Evolutionary conservation across 2,797 vertebrate species (phyloP).

Genomic region (Galagoides demidoff): DNA sequence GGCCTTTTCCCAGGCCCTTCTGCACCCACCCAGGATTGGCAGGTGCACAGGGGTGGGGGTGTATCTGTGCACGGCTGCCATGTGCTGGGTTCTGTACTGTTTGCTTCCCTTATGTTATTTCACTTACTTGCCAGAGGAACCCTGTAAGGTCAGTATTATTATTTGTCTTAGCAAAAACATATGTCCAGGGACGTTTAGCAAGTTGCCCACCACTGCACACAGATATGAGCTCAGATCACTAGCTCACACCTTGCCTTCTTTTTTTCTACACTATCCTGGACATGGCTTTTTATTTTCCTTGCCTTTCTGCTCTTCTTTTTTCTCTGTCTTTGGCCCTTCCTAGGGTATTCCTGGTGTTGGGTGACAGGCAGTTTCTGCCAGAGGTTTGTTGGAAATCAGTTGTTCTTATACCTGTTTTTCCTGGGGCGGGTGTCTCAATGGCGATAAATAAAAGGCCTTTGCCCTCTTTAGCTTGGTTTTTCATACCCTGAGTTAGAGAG

Average conservation of each 20-base stretch:
- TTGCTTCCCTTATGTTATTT: neutral
- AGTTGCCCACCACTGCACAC: neutral
- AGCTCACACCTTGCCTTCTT: neutral
- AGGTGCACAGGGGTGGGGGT: fast-evolving
- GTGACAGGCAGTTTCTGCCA: neutral
- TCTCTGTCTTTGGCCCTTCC: neutral
- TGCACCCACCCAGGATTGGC: fast-evolving
- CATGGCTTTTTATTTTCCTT: neutral
- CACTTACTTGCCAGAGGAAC: neutral
- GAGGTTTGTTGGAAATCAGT: neutral
- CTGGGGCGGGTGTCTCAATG: neutral
- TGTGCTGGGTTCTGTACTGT: fast-evolving
- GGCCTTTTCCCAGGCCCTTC: neutral
- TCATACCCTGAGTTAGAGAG: neutral
- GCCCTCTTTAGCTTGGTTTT: neutral
- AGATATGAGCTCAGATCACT: fast-evolving
- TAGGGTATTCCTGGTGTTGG: neutral
- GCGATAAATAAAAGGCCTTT: neutral
- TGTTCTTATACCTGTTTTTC: too few species aligned
- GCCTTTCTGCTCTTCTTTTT: neutral
- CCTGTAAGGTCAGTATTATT: too few species aligned
- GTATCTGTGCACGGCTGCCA: fast-evolving
- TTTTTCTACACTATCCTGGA: neutral
- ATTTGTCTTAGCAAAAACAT: neutral
- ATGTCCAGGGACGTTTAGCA: neutral